phyloP scores from a whole-genome alignment of 2,113 vertebrate species.

The Ammodytes marinus region DNA sequence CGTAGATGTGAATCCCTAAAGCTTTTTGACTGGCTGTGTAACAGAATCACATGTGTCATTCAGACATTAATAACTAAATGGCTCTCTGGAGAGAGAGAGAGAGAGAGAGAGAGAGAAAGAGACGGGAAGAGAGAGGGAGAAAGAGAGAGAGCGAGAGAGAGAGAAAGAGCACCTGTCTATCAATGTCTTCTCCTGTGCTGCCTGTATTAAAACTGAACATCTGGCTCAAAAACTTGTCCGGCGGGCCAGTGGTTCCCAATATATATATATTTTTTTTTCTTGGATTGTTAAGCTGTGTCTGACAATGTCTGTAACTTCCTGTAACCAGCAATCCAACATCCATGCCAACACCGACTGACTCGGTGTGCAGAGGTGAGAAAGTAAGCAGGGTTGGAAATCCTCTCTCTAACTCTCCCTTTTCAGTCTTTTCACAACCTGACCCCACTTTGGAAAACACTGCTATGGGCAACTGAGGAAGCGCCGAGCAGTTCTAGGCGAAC shows the following conservation, averaged over 20 bases:
- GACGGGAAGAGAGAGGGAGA: slow-evolving; percentile 18
- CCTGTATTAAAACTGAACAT: slow-evolving; percentile 1
- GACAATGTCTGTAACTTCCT: neutral
- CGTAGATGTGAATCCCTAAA: slow-evolving; percentile 58
- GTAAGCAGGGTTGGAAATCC: neutral
- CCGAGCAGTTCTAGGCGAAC: neutral
- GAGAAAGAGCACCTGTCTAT: slow-evolving; percentile 32
- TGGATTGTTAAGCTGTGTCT: neutral
- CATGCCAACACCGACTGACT: neutral
- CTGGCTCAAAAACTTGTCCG: slow-evolving; percentile 6
- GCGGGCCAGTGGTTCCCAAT: neutral
- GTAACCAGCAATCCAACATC: neutral
- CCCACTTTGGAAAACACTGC: too few species aligned
- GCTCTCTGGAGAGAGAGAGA: slow-evolving; percentile 56
- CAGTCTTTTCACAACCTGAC: neutral
- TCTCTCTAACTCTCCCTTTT: neutral
- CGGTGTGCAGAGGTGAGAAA: neutral
- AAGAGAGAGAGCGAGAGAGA: too few species aligned
- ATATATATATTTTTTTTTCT: neutral
- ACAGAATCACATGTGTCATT: slow-evolving; percentile 63
- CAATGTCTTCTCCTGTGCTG: slow-evolving; percentile 23
- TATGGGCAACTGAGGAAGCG: neutral
- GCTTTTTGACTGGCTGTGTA: slow-evolving; percentile 45
- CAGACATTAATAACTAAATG: slow-evolving; percentile 63
- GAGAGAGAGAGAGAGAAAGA: slow-evolving; percentile 32